Base-by-base conservation (phyloP, 2,797 vertebrate species). In the Brachymystax lenok region DNA sequence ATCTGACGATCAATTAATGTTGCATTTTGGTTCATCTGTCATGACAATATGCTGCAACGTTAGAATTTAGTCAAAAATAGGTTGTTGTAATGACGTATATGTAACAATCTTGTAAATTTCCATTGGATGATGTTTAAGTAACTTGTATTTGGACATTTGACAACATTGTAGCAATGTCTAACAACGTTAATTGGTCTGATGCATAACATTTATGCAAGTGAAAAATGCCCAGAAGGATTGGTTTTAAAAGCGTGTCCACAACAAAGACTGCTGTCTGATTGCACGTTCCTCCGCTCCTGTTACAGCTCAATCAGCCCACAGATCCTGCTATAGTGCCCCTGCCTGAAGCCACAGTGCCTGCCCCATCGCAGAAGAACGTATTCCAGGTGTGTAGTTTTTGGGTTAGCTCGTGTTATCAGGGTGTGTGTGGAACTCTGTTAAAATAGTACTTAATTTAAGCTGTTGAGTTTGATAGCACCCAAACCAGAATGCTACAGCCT, bases 361-460 rank as follows among this genome's bases (percentile, higher is more conserved):
- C 92, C 79, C 91, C 94, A 33, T 92, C 89, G 71, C 93, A 96
- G 80, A 98, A 97, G 90, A 99, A 97, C 84, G 97, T 99, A 87
- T 92, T 99, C 77, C 96, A 99, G 96, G 98, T 98, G 87, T 79
- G 90, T 85, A 27, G 78, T 63, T 63, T 63, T 24, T 8, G 51
- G 10, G 56, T 5, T 21, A 1, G 24, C 27, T 12, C 16, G 1
- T 8, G 16, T n/a, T 12, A 21, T 66, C 17, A 61, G 5, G 54
- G 7, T 76, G 27, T 68, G 14, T 27, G 3, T 30, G 8, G 50
- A 10, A 4, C 27, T 46, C 67, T 33, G n/a, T 69, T 28, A 33
- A 21, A 46, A 10, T 46, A 69, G 67, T 67, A 33, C 33, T 28
- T 5, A 67, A 14, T 14, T 5, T 17, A 33, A 17, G 64, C 4